Evolutionary conservation across 2,797 vertebrate genomes (phyloP).

Genomic region (Peromyscus eremicus): DNA sequence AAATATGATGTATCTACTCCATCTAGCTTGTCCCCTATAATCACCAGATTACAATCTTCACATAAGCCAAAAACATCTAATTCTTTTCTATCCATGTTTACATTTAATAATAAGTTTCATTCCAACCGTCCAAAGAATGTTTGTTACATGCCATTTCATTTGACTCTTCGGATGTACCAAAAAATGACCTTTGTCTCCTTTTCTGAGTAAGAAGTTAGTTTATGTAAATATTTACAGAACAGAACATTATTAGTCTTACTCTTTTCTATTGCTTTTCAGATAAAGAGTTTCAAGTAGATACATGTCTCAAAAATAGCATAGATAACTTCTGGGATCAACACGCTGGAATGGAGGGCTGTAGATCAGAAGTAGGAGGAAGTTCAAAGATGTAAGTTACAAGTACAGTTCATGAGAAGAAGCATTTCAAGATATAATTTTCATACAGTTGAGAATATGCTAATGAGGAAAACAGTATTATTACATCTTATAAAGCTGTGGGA

Average conservation of each 20-base stretch:
- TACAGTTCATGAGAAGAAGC: not conserved
- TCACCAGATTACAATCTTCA: not conserved
- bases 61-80: not conserved
- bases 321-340: not conserved
- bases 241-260: not conserved
- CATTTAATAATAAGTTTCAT: not conserved
- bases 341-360: not conserved
- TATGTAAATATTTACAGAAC: not conserved
- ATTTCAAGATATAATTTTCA: not conserved
- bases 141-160: not conserved
- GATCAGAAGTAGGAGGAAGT: not conserved
- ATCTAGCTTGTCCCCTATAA: not conserved
- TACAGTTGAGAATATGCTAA: not conserved
- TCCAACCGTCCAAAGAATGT: too few species aligned
- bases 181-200: not conserved
- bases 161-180: not conserved
- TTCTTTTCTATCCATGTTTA: not conserved
- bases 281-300: not conserved
- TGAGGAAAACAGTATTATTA: not conserved
- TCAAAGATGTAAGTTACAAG: not conserved
- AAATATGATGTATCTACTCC: not conserved
- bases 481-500: not conserved
- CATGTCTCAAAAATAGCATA: not conserved
- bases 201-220: not conserved
- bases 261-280: not conserved